Evolutionary conservation across 2,113 vertebrate species (phyloP).

Genomic region (Lycocorax pyrrhopterus): DNA sequence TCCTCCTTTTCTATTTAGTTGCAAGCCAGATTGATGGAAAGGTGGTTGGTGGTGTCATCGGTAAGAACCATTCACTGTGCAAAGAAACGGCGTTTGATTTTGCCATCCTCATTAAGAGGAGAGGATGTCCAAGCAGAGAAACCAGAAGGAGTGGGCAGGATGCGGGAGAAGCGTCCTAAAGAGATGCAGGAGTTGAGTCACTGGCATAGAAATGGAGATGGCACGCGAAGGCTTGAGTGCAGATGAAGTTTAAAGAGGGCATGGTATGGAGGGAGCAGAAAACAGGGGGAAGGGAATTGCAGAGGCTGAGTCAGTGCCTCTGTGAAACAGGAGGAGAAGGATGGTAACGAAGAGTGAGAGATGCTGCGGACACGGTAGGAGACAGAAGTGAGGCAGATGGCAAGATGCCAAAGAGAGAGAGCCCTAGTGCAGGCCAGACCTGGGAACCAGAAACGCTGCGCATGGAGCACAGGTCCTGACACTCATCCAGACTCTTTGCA

Average conservation of each 20-base stretch:
- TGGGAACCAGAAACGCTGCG: neutral
- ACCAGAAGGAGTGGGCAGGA: neutral
- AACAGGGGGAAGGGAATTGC: neutral
- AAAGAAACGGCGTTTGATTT: neutral
- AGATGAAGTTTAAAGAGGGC: neutral
- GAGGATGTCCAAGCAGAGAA: neutral
- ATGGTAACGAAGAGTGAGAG: neutral
- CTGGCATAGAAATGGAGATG: neutral
- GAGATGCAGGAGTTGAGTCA: neutral
- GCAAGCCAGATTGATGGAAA: neutral
- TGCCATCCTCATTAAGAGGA: neutral
- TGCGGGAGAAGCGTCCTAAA: neutral
- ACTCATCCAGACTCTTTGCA: neutral
- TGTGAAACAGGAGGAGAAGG: neutral
- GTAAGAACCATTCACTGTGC: neutral
- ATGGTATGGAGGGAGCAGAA: neutral
- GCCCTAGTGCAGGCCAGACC: neutral
- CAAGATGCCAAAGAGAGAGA: neutral
- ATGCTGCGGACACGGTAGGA: accelerated
- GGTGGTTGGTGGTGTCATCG: neutral
- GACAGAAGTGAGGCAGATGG: neutral
- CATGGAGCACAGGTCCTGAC: neutral
- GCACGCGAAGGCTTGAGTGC: accelerated
- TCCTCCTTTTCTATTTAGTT: neutral
- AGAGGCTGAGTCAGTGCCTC: neutral